A percentile compares a stretch with the other conserved stretches of the same genome.
Evolutionary conservation across 2,113 vertebrate genomes (phyloP).

Genomic region (Macquaria australasica): DNA sequence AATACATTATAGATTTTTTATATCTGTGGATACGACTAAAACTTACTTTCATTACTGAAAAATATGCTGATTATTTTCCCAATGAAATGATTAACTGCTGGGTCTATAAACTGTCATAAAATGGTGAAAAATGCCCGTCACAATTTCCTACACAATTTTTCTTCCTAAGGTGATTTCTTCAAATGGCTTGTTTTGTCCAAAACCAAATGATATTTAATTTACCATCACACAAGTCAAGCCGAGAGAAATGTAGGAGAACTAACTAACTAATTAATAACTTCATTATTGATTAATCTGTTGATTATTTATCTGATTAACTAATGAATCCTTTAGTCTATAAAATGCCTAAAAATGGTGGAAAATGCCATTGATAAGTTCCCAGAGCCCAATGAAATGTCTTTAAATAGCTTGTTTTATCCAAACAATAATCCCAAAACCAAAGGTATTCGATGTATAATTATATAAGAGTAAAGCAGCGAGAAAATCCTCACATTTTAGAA

Average conservation of each 20-base stretch:
- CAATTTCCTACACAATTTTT: not conserved
- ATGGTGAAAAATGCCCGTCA: not conserved
- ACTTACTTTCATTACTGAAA: not conserved
- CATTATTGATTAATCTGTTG: too few relatives aligned
- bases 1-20: not conserved
- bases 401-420: not conserved
- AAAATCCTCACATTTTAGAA: too few relatives aligned
- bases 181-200: not conserved
- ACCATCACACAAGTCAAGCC: not conserved
- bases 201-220: not conserved
- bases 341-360: too few relatives aligned
- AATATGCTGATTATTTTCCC: too few relatives aligned
- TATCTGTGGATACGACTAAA: not conserved
- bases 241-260: too few relatives aligned
- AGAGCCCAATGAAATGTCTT: not conserved
- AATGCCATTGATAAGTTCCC: too few relatives aligned
- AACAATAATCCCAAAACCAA: not conserved
- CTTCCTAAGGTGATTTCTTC: not conserved
- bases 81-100: not conserved
- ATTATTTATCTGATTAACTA: not conserved
- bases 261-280: too few relatives aligned
- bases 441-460: not conserved
- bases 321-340: not conserved
- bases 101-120: not conserved
- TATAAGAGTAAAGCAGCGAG: not conserved